These are phyloP conservation scores for Asarcornis scutulata DNA, from an alignment of 2,113 vertebrate species.

Conservation along the genomic window DNA sequence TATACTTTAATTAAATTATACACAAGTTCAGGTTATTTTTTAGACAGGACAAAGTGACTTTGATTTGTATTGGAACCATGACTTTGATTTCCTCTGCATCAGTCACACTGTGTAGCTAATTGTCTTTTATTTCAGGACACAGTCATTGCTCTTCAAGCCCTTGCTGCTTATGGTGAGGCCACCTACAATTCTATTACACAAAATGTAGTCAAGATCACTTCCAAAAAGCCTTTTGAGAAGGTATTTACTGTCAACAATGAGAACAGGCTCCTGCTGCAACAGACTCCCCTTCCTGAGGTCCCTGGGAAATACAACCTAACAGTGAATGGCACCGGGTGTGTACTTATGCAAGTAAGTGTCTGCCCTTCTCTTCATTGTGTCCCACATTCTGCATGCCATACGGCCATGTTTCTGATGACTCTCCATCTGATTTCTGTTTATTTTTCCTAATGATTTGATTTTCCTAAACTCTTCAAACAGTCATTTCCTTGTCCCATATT, in stretches of 20 bases:
- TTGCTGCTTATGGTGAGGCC: conserved; percentile 49
- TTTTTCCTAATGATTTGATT: neutral
- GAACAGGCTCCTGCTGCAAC: conserved; percentile 70
- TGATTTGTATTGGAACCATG: neutral
- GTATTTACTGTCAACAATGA: conserved; percentile 46
- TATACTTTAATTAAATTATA: neutral
- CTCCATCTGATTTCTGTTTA: neutral
- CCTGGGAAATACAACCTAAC: conserved; percentile 50
- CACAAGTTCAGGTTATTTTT: neutral
- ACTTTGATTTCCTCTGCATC: neutral
- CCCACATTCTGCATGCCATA: neutral
- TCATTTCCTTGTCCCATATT: neutral
- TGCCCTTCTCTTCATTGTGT: neutral
- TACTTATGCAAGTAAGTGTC: conserved; percentile 63
- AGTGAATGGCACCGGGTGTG: conserved; percentile 62
- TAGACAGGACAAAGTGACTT: neutral
- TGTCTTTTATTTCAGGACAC: conserved; percentile 64
- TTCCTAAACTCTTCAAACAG: neutral
- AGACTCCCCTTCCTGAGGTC: conserved; percentile 16
- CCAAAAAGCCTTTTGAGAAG: conserved; percentile 25
- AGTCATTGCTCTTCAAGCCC: conserved; percentile 72
- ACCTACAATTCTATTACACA: conserved; percentile 45
- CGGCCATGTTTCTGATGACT: neutral
- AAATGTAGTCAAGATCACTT: conserved; percentile 37
- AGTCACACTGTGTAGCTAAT: rapidly evolving